Conservation (phyloP, 2,888 invertebrate genomes). For the Capitulum mitella region DNA sequence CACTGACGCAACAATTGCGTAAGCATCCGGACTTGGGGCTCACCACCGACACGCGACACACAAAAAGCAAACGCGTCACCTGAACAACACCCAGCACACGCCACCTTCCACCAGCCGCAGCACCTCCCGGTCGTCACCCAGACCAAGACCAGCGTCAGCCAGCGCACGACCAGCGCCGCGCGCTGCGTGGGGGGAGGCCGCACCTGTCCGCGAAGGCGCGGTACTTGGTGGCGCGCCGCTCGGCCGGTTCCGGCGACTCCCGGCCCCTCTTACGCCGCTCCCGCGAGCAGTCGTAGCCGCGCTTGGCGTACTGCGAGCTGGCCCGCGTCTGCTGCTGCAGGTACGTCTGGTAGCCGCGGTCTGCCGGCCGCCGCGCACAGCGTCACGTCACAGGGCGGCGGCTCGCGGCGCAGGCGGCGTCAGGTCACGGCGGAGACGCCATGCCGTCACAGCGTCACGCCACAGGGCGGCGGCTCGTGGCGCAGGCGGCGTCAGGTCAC, state of each 20-base stretch:
- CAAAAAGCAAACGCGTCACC: no score
- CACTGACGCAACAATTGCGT: no score
- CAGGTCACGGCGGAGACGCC: no score
- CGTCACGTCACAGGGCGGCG: background rate
- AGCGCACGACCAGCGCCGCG: no score
- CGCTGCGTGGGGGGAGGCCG: no score
- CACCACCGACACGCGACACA: no score
- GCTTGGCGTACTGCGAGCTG: constrained; percentile 13
- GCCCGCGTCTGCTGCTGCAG: constrained; percentile 22
- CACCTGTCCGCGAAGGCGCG: constrained; percentile 10
- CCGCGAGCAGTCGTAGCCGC: constrained; percentile 20
- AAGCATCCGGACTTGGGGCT: no score
- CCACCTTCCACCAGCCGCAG: no score
- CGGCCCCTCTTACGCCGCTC: background rate
- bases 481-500: no score
- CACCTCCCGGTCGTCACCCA: no score
- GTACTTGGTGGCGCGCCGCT: background rate
- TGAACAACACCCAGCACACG: no score
- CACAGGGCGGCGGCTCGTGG: background rate
- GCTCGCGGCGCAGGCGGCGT: background rate
- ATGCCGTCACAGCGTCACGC: background rate
- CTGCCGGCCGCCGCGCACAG: background rate
- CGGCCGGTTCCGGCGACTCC: background rate
- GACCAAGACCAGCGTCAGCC: no score
- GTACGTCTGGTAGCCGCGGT: constrained; percentile 24